phyloP scores from a whole-genome alignment of 2,113 vertebrate species.

The Oryctolagus cuniculus region mOryCun1.1 NC_091445.1:86334001-86334500 shows the following conservation, averaged over 20 bases:
- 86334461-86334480: not conserved
- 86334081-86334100: not conserved
- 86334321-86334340: slow-evolving; percentile 15
- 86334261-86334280: not conserved
- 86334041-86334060: slow-evolving; percentile 24
- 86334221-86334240: slow-evolving; percentile 4
- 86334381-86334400: slow-evolving; percentile 47
- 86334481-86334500: slow-evolving; percentile 8
- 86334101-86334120: slow-evolving; percentile 26
- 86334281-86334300: slow-evolving; percentile 13
- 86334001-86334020: slow-evolving; percentile 1
- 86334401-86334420: slow-evolving; percentile 35
- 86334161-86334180: not conserved
- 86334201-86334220: slow-evolving; percentile 29
- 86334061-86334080: not conserved
- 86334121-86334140: slow-evolving; percentile 5
- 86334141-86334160: slow-evolving; percentile 24
- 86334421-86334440: slow-evolving; percentile 15
- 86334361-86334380: slow-evolving; percentile 46
- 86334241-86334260: slow-evolving; percentile 36
- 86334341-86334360: slow-evolving; percentile 32
- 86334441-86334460: slow-evolving; percentile 26
- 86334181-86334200: not conserved
- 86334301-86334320: slow-evolving; percentile 31
- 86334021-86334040: not conserved